Evolutionary conservation across 1,140 invertebrate species (phyloP).

Genomic region (Sweltsa coloradensis): DNA sequence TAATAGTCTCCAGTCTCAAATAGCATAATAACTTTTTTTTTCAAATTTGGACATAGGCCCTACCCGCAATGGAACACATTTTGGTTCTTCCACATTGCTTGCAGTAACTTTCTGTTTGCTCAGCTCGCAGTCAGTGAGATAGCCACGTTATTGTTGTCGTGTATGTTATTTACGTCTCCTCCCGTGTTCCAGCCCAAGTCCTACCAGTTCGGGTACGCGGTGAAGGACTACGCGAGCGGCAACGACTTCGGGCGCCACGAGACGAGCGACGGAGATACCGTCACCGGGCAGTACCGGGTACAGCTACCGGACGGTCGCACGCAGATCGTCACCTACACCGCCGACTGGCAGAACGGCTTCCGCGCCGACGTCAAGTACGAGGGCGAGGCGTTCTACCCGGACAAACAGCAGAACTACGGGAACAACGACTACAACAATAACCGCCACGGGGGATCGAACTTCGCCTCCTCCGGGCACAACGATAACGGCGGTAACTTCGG

Average conservation of each 20-base stretch:
- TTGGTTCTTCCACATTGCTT: too few species aligned
- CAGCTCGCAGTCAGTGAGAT: too few species aligned
- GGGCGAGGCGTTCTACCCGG: conserved; percentile 51
- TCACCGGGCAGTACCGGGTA: conserved; percentile 58
- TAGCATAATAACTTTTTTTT: too few species aligned
- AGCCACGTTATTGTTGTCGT: too few species aligned
- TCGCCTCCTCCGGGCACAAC: neutral
- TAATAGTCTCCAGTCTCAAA: too few species aligned
- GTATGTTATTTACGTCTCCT: too few species aligned
- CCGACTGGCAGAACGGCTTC: conserved; percentile 64
- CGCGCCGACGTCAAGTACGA: conserved; percentile 69
- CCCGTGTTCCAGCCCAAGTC: conserved; percentile 50
- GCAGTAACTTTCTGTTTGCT: too few species aligned
- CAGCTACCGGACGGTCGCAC: conserved; percentile 59
- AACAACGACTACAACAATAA: conserved; percentile 17
- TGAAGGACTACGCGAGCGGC: conserved; percentile 56
- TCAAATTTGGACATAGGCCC: too few species aligned
- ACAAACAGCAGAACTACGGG: conserved; percentile 29
- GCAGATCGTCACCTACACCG: conserved; percentile 60
- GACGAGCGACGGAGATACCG: conserved; percentile 56
- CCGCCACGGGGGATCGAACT: neutral
- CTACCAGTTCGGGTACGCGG: conserved; percentile 66
- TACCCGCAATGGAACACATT: too few species aligned
- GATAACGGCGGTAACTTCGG: neutral
- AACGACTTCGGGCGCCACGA: conserved; percentile 59